Conservation (phyloP, 2,113 vertebrate genomes). For the Varanus komodoensis region DNA sequence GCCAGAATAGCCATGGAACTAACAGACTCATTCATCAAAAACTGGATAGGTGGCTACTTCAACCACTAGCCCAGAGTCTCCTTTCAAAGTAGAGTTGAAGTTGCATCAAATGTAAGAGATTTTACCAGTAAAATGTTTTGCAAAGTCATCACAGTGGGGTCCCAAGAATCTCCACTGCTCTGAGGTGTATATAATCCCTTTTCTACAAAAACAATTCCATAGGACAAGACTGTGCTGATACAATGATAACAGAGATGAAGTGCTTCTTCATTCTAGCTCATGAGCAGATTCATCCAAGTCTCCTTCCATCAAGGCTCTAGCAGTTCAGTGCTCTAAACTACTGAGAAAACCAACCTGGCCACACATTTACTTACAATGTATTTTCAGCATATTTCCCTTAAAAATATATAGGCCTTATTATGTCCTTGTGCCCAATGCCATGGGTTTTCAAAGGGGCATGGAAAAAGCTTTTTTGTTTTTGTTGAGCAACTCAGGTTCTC, state of each 20-base stretch:
- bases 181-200: background rate
- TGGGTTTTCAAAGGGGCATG: background rate
- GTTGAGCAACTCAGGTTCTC: background rate
- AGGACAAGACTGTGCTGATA: background rate
- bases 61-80: no score
- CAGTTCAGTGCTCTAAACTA: no score
- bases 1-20: no score
- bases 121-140: no score
- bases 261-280: background rate
- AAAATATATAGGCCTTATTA: background rate
- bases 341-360: background rate
- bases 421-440: background rate
- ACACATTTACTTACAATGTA: background rate
- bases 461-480: background rate
- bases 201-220: background rate
- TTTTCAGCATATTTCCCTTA: background rate
- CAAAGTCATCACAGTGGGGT: background rate
- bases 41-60: no score
- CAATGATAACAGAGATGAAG: background rate
- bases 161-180: background rate
- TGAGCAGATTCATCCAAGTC: background rate
- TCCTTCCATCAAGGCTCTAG: no score
- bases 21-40: no score
- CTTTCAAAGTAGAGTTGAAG: no score
- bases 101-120: no score